Percentiles rank a stretch among this genome's conserved stretches.
These are phyloP conservation scores for Apodemus agrarius DNA, from an alignment of 2,797 vertebrate genomes.

Conservation along the genomic window DNA sequence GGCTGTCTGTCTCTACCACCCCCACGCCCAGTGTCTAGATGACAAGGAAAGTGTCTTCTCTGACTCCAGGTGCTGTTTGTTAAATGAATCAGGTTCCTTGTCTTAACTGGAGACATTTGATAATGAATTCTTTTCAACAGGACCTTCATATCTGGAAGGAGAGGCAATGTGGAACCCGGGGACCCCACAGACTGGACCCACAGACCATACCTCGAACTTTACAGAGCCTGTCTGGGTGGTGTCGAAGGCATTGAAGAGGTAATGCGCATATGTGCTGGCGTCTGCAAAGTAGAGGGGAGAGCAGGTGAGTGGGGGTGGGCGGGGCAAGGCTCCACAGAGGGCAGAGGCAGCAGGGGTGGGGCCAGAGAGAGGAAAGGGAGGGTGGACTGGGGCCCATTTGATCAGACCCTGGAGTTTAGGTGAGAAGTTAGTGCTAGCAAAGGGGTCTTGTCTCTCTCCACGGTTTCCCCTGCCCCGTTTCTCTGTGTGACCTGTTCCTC, in stretches of 20 bases:
- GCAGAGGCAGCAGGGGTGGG: neutral
- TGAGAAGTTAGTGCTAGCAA: neutral
- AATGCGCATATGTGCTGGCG: conserved; percentile 97
- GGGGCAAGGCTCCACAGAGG: neutral
- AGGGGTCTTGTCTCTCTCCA: neutral
- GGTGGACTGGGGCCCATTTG: no score
- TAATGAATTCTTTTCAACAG: neutral
- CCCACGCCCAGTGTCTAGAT: neutral
- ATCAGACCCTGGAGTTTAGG: neutral
- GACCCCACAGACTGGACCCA: neutral
- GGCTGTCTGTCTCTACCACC: neutral
- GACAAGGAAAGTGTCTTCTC: neutral
- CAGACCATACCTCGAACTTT: conserved; percentile 95
- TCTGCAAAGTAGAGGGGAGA: conserved; percentile 89
- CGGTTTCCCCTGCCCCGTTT: no score
- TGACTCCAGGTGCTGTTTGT: neutral
- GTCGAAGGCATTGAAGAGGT: conserved; percentile 98
- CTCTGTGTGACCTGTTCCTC: neutral
- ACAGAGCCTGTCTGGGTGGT: conserved; percentile 96
- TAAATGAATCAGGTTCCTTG: neutral
- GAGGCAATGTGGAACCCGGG: neutral
- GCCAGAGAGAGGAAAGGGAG: neutral
- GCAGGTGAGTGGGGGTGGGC: neutral
- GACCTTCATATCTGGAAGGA: neutral
- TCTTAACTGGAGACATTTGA: neutral